Evolutionary conservation across 2,888 invertebrate genomes (phyloP), one percentile per base, ranked within the genome.

Genomic region (Ormia ochracea): DNA sequence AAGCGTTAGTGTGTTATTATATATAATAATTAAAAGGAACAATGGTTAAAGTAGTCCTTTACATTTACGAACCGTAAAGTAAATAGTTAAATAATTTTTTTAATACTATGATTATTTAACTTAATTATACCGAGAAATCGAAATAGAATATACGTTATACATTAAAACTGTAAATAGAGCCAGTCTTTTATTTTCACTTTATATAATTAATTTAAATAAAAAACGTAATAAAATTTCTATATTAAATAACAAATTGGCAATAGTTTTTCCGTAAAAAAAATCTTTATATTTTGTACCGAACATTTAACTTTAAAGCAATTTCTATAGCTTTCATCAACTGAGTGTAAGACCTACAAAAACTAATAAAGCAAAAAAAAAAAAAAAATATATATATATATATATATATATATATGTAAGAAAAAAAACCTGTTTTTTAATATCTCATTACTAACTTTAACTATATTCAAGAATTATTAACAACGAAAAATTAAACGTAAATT

Each of bases 91-190:
- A 70, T 77, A 70, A 70, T 77, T 50, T 58, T 65, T n/a, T 56
- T 19, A 48, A 66, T 63, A 33, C 69, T 77, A 77, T 28, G 65
- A 77, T 77, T 77, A 77, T 77, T 77, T 63, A 77, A 77, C 69
- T 70, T 70, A 70, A 70, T 70, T 45, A n/a, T 56, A 76, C 43
- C 21, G 26, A 36, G 14, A 69, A 31, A 59, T 41, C 23, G 19
- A 65, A 61, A 61, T 76, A 56, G 9, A 69, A 69, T 76, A 76
- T 76, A 76, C 69, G 76, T 77, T 77, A 76, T 76, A 76, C 76
- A 76, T 70, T 76, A 50, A 41, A 33, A 54, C n/a, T 19, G 17
- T 70, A 36, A 26, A 12, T 19, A 19, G n/a, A n/a, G n/a, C 45
- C 31, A 72, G 9, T 4, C 4, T 36, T 7, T 38, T 65, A 43